These are phyloP conservation scores for Corydoras maculifer DNA, from an alignment of 2,113 vertebrate genomes.

Conservation along the genomic window DNA sequence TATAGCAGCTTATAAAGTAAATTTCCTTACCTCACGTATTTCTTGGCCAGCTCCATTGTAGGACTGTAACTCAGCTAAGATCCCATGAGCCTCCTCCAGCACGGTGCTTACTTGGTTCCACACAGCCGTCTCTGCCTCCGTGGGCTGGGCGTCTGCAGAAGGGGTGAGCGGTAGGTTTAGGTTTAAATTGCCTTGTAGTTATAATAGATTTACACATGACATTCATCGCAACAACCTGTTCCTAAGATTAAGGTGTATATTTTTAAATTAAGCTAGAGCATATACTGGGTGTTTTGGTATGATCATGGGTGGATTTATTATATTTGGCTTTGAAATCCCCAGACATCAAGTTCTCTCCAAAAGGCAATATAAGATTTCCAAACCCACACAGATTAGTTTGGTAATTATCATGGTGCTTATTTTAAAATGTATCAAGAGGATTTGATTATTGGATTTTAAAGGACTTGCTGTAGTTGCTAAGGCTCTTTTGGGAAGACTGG, in stretches of 20 bases:
- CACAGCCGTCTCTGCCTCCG: conserved; percentile 84
- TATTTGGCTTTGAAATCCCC: not conserved
- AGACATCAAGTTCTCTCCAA: not conserved
- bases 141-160: conserved; percentile 82
- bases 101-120: conserved; percentile 91
- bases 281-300: too few relatives aligned
- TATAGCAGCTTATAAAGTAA: too few relatives aligned
- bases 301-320: conserved; percentile 6
- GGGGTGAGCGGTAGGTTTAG: conserved; percentile 25
- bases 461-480: conserved; percentile 25
- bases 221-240: too few relatives aligned
- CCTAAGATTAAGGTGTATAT: too few relatives aligned
- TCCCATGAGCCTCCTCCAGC: conserved; percentile 81
- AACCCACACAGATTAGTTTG: conserved; percentile 28
- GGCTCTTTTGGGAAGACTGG: conserved; percentile 5
- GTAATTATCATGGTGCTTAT: conserved; percentile 20
- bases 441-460: conserved; percentile 25
- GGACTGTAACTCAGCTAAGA: conserved; percentile 84
- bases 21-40: conserved; percentile 81
- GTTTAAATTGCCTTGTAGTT: conserved; percentile 5
- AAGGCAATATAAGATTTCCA: conserved; percentile 5
- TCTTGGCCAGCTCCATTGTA: conserved; percentile 86
- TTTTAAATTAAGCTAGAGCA: too few relatives aligned
- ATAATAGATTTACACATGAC: conserved; percentile 18
- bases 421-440: conserved; percentile 19